Evolutionary conservation across 1,140 invertebrate genomes (phyloP).

Genomic region (Eurosta solidaginis): DNA sequence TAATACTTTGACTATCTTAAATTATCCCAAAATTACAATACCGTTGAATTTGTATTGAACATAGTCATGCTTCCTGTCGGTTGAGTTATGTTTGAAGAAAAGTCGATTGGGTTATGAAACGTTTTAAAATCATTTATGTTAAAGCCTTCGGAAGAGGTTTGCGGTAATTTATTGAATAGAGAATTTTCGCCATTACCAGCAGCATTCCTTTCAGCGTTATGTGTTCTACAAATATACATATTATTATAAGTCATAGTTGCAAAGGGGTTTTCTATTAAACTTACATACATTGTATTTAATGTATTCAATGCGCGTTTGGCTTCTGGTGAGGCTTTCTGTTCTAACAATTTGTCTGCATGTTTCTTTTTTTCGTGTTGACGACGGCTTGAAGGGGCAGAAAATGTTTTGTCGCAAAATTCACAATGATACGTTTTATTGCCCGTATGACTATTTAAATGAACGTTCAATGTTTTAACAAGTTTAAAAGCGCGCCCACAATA

Average conservation of each 20-base stretch:
- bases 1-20: too few species aligned
- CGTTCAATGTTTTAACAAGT: neutral
- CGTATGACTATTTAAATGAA: conserved; percentile 2
- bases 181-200: too few species aligned
- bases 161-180: too few species aligned
- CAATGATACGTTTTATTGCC: neutral
- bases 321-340: neutral
- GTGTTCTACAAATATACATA: neutral
- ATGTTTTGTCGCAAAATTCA: neutral
- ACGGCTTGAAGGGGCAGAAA: neutral
- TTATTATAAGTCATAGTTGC: neutral
- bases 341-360: neutral
- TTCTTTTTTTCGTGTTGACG: conserved; percentile 11
- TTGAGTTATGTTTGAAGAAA: neutral
- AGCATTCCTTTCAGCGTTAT: too few species aligned
- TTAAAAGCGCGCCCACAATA: conserved; percentile 3
- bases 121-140: neutral
- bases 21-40: too few species aligned
- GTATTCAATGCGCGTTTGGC: neutral
- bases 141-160: too few species aligned
- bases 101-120: neutral
- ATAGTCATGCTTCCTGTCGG: neutral
- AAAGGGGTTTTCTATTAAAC: too few species aligned
- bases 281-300: neutral
- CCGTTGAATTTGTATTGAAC: neutral